A percentile compares a stretch with the other conserved stretches of the same genome.
phyloP scores from a whole-genome alignment of 2,113 vertebrate species.

The Todiramphus chloris region DNA sequence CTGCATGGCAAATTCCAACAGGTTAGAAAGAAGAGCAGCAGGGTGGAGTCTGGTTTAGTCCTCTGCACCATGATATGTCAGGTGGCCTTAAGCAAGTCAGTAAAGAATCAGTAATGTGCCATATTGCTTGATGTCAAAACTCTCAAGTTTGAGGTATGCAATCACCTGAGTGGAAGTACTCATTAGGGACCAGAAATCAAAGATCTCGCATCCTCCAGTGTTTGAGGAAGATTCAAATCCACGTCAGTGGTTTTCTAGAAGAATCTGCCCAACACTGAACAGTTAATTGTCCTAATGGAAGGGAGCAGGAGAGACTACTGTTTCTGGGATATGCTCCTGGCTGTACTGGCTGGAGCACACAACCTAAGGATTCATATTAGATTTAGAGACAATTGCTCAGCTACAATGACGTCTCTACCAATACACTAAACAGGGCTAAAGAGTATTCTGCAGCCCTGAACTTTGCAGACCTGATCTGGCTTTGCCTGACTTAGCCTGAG shows the following conservation, averaged over 20 bases:
- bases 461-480: background rate
- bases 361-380: background rate
- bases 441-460: background rate
- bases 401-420: background rate
- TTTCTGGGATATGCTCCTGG: background rate
- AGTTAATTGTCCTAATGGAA: background rate
- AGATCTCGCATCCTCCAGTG: background rate
- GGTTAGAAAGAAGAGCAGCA: background rate
- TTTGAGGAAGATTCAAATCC: background rate
- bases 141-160: background rate
- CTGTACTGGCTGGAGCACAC: background rate
- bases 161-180: background rate
- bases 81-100: background rate
- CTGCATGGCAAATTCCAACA: background rate
- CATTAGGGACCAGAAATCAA: background rate
- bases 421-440: background rate
- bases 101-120: background rate
- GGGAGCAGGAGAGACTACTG: background rate
- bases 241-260: background rate
- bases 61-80: background rate
- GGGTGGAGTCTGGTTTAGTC: background rate
- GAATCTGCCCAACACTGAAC: background rate
- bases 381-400: background rate
- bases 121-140: background rate
- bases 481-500: background rate